Conservation (phyloP, 2,113 vertebrate species). For the Lucifuga dentata region DNA sequence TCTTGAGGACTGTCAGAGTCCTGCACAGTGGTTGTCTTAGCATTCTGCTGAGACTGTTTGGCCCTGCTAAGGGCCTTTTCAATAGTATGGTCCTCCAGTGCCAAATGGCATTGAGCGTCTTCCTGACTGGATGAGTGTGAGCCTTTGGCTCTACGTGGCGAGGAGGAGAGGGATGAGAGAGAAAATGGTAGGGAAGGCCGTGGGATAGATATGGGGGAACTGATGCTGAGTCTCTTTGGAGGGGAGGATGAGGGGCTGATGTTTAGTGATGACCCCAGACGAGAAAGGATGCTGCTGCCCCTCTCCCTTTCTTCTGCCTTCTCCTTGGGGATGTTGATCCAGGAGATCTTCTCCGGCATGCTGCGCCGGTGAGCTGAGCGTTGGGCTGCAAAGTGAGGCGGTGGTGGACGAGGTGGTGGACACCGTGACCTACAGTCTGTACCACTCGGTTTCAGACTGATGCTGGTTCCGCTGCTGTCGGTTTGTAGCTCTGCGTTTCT, state of each 20-base stretch:
- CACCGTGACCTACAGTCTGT: constrained; percentile 9
- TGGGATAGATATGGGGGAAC: constrained; percentile 75
- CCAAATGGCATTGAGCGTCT: constrained; percentile 76
- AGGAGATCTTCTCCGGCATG: constrained; percentile 87
- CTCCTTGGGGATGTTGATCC: constrained; percentile 74
- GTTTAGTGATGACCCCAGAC: constrained; percentile 68
- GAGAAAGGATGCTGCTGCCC: constrained; percentile 62
- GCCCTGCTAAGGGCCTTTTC: constrained; percentile 74
- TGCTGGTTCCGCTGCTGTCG: not conserved
- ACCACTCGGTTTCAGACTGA: not conserved
- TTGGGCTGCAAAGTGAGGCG: constrained; percentile 30
- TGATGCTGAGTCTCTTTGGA: constrained; percentile 80
- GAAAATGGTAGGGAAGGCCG: constrained; percentile 80
- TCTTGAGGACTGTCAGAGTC: constrained; percentile 33
- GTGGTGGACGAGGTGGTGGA: constrained; percentile 72
- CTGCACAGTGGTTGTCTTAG: not conserved
- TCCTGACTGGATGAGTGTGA: constrained; percentile 82
- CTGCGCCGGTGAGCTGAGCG: constrained; percentile 66
- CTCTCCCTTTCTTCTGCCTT: constrained; percentile 57
- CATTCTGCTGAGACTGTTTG: constrained; percentile 61
- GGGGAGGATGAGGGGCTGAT: constrained; percentile 73
- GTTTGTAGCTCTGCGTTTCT: not conserved
- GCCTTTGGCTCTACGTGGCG: constrained; percentile 77
- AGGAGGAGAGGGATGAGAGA: constrained; percentile 64
- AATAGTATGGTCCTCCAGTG: constrained; percentile 66